phyloP scores from a whole-genome alignment of 2,888 invertebrate species.

The Thecophora atra region DNA sequence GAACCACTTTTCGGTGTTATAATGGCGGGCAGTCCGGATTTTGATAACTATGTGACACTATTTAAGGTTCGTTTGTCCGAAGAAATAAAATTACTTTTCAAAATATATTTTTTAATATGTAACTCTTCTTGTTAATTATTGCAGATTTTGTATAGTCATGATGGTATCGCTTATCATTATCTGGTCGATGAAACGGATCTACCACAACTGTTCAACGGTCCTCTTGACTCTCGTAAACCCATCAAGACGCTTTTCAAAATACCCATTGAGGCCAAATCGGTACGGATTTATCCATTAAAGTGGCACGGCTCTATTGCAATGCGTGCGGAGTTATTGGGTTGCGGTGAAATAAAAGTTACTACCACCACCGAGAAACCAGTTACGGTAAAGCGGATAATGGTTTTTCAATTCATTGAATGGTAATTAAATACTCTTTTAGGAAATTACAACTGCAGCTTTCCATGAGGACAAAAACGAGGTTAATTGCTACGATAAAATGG shows the following conservation, averaged over 20 bases:
- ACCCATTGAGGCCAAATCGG: slow-evolving; percentile 79
- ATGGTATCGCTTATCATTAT: slow-evolving; percentile 72
- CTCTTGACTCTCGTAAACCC: slow-evolving; percentile 70
- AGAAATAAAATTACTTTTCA: not conserved
- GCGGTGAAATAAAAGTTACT: slow-evolving; percentile 59
- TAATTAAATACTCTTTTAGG: not conserved
- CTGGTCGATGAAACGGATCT: slow-evolving; percentile 68
- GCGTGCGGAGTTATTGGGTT: slow-evolving; percentile 80
- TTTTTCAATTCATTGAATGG: not conserved
- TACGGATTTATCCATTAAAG: slow-evolving; percentile 77
- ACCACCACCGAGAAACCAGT: slow-evolving; percentile 37
- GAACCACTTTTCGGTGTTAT: slow-evolving; percentile 80
- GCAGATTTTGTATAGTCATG: slow-evolving; percentile 72
- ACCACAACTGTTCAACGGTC: slow-evolving; percentile 78
- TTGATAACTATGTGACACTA: slow-evolving; percentile 80
- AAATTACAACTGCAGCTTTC: not conserved
- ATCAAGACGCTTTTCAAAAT: slow-evolving; percentile 73
- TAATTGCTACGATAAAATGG: slow-evolving; percentile 78
- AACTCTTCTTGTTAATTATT: not conserved
- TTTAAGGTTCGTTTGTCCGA: slow-evolving; percentile 68
- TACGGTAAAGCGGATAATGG: not conserved
- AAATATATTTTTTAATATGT: not conserved
- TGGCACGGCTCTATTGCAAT: slow-evolving; percentile 79
- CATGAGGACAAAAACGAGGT: slow-evolving; percentile 38
- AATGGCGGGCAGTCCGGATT: slow-evolving; percentile 75